These are phyloP conservation scores for Cephus pygmeus DNA, from an alignment of 2,888 invertebrate species.

Conservation along the genomic window DNA sequence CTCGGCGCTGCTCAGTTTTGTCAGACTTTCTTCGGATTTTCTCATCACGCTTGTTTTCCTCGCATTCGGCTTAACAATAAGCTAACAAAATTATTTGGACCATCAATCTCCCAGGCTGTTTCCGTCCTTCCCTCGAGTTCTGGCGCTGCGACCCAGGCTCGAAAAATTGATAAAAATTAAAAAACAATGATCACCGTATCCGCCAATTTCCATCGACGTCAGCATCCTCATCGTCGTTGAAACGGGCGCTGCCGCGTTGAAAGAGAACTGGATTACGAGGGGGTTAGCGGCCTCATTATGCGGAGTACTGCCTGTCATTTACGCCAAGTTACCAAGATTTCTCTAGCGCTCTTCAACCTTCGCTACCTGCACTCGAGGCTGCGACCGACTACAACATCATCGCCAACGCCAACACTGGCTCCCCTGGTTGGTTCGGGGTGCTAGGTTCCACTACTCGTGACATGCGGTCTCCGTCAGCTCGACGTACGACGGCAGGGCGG, in stretches of 20 bases:
- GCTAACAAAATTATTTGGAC: background rate
- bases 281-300: slow-evolving; percentile 46
- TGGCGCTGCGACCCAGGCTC: background rate
- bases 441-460: background rate
- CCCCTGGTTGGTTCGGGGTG: background rate
- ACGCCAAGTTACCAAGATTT: slow-evolving; percentile 51
- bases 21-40: background rate
- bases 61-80: background rate
- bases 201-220: background rate
- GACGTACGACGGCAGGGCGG: background rate
- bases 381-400: slow-evolving; percentile 26
- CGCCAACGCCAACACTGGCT: background rate
- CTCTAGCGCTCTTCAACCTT: slow-evolving; percentile 39
- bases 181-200: background rate
- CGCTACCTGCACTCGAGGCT: slow-evolving; percentile 34
- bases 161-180: background rate
- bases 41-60: background rate
- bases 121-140: background rate
- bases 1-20: background rate
- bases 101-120: background rate
- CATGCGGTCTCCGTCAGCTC: background rate
- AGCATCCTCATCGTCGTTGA: background rate
- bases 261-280: slow-evolving; percentile 33
- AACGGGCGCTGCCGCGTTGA: background rate
- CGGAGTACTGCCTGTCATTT: slow-evolving; percentile 49